phyloP scores from a whole-genome alignment of 1,140 invertebrate genomes.

The Macrostomum lignano region DNA sequence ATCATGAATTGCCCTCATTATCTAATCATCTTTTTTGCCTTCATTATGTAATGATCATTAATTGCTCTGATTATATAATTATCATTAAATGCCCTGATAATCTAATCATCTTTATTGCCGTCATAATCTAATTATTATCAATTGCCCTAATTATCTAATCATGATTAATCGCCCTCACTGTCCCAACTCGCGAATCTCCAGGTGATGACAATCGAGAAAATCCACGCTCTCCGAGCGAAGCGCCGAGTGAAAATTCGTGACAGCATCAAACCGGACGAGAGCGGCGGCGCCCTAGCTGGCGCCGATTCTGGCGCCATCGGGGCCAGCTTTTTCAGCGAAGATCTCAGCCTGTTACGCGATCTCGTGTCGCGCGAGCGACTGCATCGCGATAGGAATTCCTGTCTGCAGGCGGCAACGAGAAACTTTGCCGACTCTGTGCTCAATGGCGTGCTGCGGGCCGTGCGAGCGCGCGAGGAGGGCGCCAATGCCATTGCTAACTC shows the following conservation, averaged over 20 bases:
- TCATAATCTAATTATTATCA: too few relatives aligned
- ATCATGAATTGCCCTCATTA: too few relatives aligned
- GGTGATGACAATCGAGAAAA: constrained; percentile 71
- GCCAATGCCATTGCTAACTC: too few relatives aligned
- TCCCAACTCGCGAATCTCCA: too few relatives aligned
- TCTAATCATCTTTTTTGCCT: too few relatives aligned
- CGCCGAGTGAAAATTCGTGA: constrained; percentile 75
- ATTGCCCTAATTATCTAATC: too few relatives aligned
- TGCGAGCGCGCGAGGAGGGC: constrained; percentile 59
- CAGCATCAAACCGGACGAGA: constrained; percentile 40
- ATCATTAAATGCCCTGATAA: too few relatives aligned
- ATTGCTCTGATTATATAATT: too few relatives aligned
- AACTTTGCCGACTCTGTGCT: constrained; percentile 32
- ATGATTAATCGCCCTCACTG: too few relatives aligned
- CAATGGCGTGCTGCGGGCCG: constrained; percentile 59
- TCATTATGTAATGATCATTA: too few relatives aligned
- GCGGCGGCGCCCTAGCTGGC: constrained; percentile 5
- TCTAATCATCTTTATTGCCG: too few relatives aligned
- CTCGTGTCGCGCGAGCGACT: constrained; percentile 72
- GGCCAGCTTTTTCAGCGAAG: background rate
- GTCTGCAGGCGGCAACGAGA: constrained; percentile 4
- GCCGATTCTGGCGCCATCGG: background rate
- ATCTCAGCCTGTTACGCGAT: constrained; percentile 36
- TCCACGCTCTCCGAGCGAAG: constrained; percentile 86
- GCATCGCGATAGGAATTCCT: constrained; percentile 36